A percentile compares a stretch with the other conserved stretches of the same genome.
Conservation (phyloP, 2,113 vertebrate species). For the Balaeniceps rex region DNA sequence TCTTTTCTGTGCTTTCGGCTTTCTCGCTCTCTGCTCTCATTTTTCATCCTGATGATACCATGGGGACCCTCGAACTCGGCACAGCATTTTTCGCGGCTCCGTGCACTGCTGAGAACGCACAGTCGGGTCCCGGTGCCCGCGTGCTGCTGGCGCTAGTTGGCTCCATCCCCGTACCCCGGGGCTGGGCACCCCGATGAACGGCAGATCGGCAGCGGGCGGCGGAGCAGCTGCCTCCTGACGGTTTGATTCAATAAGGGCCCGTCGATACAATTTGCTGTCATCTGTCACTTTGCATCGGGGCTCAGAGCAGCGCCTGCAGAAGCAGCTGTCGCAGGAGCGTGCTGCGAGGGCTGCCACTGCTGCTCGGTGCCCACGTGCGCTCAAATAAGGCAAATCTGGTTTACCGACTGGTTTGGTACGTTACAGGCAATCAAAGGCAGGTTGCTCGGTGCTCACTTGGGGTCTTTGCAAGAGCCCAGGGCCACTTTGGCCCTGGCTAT, state of each 20-base stretch:
- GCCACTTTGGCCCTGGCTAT: neutral
- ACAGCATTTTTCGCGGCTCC: fast-evolving
- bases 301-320: neutral
- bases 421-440: fast-evolving
- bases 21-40: neutral
- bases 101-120: neutral
- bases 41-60: neutral
- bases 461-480: neutral
- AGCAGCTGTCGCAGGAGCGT: neutral
- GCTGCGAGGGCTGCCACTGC: neutral
- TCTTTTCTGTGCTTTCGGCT: neutral
- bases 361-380: neutral
- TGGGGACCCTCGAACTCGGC: neutral
- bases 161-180: neutral
- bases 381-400: neutral
- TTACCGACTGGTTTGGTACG: neutral
- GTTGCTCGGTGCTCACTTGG: neutral
- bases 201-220: neutral
- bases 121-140: neutral
- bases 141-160: neutral
- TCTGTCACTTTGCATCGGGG: neutral
- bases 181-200: neutral
- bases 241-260: neutral
- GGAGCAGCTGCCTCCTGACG: neutral
- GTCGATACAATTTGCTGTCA: neutral